Base-by-base conservation (phyloP, 30 jellyfish, hydroid and myxozoan species). In the Rhopilema esculentum region DNA sequence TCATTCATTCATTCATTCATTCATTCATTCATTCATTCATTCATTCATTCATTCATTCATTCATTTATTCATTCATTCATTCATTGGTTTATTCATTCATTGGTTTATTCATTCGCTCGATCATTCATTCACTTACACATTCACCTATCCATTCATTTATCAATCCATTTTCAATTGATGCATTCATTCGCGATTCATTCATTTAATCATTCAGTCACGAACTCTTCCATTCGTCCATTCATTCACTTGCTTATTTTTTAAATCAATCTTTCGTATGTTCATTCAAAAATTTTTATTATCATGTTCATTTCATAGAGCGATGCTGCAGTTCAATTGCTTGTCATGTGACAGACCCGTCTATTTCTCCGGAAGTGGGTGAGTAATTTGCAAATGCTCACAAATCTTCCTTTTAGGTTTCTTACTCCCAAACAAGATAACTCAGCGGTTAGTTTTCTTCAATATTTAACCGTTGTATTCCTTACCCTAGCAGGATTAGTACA, bases 321-420 rank as follows among this genome's bases (percentile, higher is more conserved):
- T 85, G 90, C 66, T 77, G 64, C 88, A 87, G 66, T 87, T 87
- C 31, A 77, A 87, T 28, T 87, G 96, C 62, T 51, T 87, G 20
- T 87, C 96, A 1, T 87, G 96, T 24, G 96, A 87, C 28, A 53
- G 96, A 29, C 91, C 96, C 4, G 96, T 87, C n/a, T 77, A 87
- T 40, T 70, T 87, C 67, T 87, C 88, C 28, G 79, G 79, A 16
- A 78, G 48, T 32, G 96, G 96, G 90, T 84, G 64, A 70, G 87
- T 40, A 12, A 12, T 12, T 40, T 40, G 57, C 57, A 40, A 40
- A 2, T 6, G 27, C 28, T n/a, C n/a, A n/a, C n/a, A n/a, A n/a
- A n/a, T n/a, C n/a, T 72, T 40, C 12, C 57, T 12, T 40, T 40
- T 12, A 40, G 12, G 57, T 12, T 40, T 12, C 57, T 40, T 12